Evolutionary conservation across 2,113 vertebrate species (phyloP), one percentile per base, ranked within the genome.

Genomic region (Ciconia stormi): DNA sequence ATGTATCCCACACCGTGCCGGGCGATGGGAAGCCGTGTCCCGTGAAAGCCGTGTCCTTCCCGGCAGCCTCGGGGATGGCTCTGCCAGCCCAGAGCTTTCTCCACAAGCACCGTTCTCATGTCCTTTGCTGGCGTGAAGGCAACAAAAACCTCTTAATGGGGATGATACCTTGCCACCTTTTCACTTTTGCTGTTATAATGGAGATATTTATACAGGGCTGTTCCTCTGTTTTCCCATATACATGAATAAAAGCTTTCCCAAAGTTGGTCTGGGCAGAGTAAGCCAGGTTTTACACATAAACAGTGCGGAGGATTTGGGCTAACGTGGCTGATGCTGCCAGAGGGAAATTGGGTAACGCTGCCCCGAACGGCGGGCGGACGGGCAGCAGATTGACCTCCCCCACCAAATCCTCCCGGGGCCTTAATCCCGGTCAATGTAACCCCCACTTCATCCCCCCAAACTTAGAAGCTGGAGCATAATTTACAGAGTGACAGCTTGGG

Each of bases 71-170:
- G 0, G 44, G 50, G 29, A 16, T 25, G 87, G 56, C 34, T 76
- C 38, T 11, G 23, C 53, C 80, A 53, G 71, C 22, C 42, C 23
- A 5, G 25, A 9, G 5, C 20, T 36, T 69, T 18, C 34, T 5
- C 52, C n/a, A 0, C 0, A 1, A 19, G 7, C 36, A 1, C 18
- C 42, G 2, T 67, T 55, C 63, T 59, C 27, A 1, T 1, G 0
- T 46, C 38, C 26, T 85, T 90, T 52, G 74, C 52, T 2, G 0
- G 16, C 3, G 1, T 0, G 10, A 16, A 47, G 56, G 40, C 40
- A 32, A 23, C n/a, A 10, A 40, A 71, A 66, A 4, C 38, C 19
- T 19, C 36, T 15, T 16, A 34, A 3, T 0, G 11, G 40, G 23
- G 53, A 34, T n/a, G 42, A 4, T 49, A 9, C 34, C 10, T 49